Percentiles rank a stretch among this genome's conserved stretches.
These are phyloP conservation scores for Belonocnema kinseyi DNA, from an alignment of 1,140 invertebrate species.

Conservation along the genomic window DNA sequence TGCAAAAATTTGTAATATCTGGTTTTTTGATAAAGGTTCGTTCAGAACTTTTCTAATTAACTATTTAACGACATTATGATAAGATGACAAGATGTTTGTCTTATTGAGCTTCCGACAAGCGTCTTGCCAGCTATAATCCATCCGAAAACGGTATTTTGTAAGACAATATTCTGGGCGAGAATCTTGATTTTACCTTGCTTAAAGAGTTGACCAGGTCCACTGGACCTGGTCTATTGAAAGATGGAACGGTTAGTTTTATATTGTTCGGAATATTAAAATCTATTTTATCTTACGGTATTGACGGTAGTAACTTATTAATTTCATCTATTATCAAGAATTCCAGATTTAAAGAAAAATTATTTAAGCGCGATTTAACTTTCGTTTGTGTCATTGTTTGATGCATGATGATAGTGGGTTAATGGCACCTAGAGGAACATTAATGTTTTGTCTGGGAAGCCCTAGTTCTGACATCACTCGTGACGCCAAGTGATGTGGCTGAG, in stretches of 20 bases:
- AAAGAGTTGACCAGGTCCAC: not conserved
- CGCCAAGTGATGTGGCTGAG: conserved; percentile 1
- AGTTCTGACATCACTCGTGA: not conserved
- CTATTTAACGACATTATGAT: not conserved
- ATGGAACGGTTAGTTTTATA: not conserved
- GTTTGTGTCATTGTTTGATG: not conserved
- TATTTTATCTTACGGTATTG: not conserved
- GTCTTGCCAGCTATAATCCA: not conserved
- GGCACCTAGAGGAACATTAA: not conserved
- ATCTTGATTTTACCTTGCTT: not conserved
- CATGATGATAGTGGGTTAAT: not conserved
- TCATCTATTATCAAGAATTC: not conserved
- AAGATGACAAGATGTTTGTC: not conserved
- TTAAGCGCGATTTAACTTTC: not conserved
- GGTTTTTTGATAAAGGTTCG: not conserved
- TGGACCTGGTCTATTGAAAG: not conserved
- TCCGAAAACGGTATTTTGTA: not conserved
- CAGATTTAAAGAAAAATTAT: too few relatives aligned
- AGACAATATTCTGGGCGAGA: not conserved
- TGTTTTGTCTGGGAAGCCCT: not conserved
- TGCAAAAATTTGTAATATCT: not conserved
- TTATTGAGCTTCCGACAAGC: not conserved
- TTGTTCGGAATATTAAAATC: not conserved
- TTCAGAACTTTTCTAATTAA: not conserved
- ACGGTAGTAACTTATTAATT: not conserved